A percentile compares a stretch with the other conserved stretches of the same genome.
These are phyloP conservation scores for Amphipyra tragopoginis DNA, from an alignment of 2,888 invertebrate genomes.

Conservation along the genomic window DNA sequence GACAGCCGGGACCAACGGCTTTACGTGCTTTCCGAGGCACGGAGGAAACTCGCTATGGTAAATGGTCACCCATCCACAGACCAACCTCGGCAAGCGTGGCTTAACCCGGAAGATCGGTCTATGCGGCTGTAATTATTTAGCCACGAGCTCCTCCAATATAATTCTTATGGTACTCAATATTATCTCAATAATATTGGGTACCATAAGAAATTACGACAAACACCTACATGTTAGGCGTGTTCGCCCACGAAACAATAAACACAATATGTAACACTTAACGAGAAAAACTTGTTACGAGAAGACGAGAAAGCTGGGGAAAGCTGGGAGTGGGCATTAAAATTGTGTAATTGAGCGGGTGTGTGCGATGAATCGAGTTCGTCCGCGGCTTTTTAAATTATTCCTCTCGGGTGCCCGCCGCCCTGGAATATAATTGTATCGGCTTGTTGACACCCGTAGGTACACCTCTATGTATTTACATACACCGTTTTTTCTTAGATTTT, in stretches of 20 bases:
- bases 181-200: too few species aligned
- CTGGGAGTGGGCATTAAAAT: conserved; percentile 50
- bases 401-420: conserved; percentile 45
- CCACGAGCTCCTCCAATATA: too few species aligned
- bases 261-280: conserved; percentile 41
- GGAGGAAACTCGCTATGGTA: too few species aligned
- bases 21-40: too few species aligned
- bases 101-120: too few species aligned
- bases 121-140: too few species aligned
- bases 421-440: conserved; percentile 36
- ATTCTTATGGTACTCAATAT: too few species aligned
- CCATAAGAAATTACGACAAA: conserved; percentile 16
- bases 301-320: conserved; percentile 19
- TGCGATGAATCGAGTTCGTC: conserved; percentile 50
- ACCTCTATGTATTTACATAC: conserved; percentile 10
- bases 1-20: too few species aligned
- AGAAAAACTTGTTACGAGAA: conserved; percentile 19
- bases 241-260: conserved; percentile 44
- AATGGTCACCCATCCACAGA: too few species aligned
- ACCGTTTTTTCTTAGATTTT: not conserved
- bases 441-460: conserved; percentile 29
- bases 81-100: too few species aligned
- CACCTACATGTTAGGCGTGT: conserved; percentile 10
- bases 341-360: conserved; percentile 52
- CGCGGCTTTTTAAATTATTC: conserved; percentile 63